Evolutionary conservation across 2,113 vertebrate genomes (phyloP), one percentile per base, ranked within the genome.

Genomic region (Azemiops feae): DNA sequence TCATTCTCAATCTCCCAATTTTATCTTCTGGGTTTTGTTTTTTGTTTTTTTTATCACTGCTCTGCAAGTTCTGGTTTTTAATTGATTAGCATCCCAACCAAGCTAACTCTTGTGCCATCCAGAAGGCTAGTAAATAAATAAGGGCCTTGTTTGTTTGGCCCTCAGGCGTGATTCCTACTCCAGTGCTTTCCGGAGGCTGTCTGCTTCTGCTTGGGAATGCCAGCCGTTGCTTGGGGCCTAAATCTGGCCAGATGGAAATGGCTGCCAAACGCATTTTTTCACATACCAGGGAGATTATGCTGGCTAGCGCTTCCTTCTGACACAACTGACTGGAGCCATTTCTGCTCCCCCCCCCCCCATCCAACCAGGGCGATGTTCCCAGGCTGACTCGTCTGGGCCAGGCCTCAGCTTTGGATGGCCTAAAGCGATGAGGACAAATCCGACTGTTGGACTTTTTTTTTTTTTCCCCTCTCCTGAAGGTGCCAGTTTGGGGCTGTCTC

Each of bases 401-500:
- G 20, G 20, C 22, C 8, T 86, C 54, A 30, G 27, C 34, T 57
- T 18, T 14, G 52, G 43, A 50, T 55, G 39, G 23, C 11, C 2
- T 50, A 54, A 87, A 87, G 81, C 30, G 18, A 54, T 22, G 53
- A 93, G 27, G 16, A 43, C 34, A 25, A 64, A 34, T 10, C 55
- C 30, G 87, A 90, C 85, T 89, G 9, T 34, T 30, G 53, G 53
- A 12, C 23, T 43, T 87, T 53, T 30, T 55, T 87, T 92, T 3
- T 9, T 4, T n/a, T n/a, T n/a, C n/a, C n/a, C n/a, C n/a, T n/a
- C n/a, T 74, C 69, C n/a, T 74, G 25, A 85, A 69, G 34, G 18
- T 74, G n/a, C 14, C n/a, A 39, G n/a, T 74, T 18, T 34, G 14
- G 92, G 94, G 87, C 64, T 50, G 58, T 45, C 92, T 96, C 93